phyloP scores from a whole-genome alignment of 2,113 vertebrate species.

The Prionailurus bengalensis region DNA sequence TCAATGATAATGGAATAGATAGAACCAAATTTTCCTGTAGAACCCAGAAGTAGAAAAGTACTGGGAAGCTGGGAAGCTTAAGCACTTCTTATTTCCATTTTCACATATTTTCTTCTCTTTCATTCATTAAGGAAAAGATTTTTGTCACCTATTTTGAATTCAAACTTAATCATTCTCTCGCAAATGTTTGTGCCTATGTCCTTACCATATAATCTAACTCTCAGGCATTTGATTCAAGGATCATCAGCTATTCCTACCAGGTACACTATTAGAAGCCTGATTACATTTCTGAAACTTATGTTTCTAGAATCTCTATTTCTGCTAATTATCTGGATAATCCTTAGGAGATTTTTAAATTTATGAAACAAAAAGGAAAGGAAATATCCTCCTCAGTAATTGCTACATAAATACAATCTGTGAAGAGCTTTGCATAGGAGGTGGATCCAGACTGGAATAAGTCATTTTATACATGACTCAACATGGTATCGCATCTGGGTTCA shows the following conservation, averaged over 20 bases:
- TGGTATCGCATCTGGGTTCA: not conserved
- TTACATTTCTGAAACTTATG: constrained; percentile 39
- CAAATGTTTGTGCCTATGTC: constrained; percentile 1
- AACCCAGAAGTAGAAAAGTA: constrained; percentile 7
- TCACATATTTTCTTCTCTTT: constrained; percentile 55
- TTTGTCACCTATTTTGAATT: constrained; percentile 27
- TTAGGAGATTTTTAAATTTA: constrained; percentile 38
- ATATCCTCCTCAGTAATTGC: not conserved
- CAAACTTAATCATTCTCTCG: constrained; percentile 34
- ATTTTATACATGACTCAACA: not conserved
- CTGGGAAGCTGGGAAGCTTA: not conserved
- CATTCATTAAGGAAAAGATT: constrained; percentile 40
- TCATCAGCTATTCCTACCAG: not conserved
- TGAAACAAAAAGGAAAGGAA: constrained; percentile 56
- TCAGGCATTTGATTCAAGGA: not conserved
- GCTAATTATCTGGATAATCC: not conserved
- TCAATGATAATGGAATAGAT: constrained; percentile 24
- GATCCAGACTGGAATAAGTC: not conserved
- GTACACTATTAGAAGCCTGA: constrained; percentile 9
- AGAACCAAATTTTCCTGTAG: not conserved
- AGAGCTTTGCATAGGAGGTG: constrained; percentile 40
- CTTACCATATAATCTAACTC: not conserved
- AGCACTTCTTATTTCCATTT: constrained; percentile 26
- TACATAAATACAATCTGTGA: not conserved
- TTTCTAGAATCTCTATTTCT: constrained; percentile 56